These are phyloP conservation scores for Drosophila seclusa DNA, from an alignment of 2,888 invertebrate species.

Conservation along the genomic window DNA sequence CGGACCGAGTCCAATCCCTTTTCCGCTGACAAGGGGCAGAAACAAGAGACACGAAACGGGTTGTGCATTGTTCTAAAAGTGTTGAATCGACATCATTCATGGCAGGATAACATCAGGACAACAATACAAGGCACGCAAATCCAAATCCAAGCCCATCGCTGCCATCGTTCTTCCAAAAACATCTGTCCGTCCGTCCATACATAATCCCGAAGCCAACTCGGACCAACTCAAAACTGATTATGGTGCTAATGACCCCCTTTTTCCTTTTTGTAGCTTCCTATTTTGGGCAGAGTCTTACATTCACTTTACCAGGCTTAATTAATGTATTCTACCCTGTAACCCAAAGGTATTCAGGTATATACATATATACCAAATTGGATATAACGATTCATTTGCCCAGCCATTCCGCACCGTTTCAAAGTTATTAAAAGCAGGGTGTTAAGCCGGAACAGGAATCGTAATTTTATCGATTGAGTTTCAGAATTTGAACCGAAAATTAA, in stretches of 20 bases:
- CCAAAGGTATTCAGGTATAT: neutral
- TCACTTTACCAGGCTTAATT: slow-evolving; percentile 23
- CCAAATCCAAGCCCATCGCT: slow-evolving; percentile 8
- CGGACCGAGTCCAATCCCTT: neutral
- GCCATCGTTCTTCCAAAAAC: slow-evolving; percentile 5
- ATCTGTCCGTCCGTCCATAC: neutral
- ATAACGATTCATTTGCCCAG: neutral
- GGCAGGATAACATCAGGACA: neutral
- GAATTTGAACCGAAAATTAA: neutral
- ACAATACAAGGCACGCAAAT: neutral
- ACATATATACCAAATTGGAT: neutral
- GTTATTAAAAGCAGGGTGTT: neutral
- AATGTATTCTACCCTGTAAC: slow-evolving; percentile 5
- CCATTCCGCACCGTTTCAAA: neutral
- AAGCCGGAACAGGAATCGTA: neutral
- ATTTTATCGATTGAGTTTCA: neutral
- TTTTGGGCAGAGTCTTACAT: slow-evolving; percentile 38
- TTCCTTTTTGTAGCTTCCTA: slow-evolving; percentile 10
- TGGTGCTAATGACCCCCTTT: slow-evolving; percentile 22
- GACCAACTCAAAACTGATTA: slow-evolving; percentile 7
- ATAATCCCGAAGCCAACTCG: slow-evolving; percentile 23
- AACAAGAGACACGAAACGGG: slow-evolving; percentile 3
- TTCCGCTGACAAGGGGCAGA: neutral
- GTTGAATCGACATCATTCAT: slow-evolving; percentile 8
- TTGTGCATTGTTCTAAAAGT: slow-evolving; percentile 8